phyloP scores from a whole-genome alignment of 1,140 invertebrate species.

The Penaeus indicus region DNA sequence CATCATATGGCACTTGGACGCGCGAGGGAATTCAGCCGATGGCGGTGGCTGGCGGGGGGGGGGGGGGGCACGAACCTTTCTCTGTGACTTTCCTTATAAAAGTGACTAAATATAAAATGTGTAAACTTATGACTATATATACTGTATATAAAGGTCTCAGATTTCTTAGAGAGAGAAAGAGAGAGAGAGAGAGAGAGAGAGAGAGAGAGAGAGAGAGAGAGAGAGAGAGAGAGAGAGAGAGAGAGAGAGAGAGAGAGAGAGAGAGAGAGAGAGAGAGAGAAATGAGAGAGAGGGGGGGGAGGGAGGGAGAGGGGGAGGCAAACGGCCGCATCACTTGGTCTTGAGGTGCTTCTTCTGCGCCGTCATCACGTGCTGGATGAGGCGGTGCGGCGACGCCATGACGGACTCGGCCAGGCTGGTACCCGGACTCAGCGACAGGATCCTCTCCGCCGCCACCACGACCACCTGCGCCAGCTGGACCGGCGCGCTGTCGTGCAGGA shows the following conservation, averaged over 20 bases:
- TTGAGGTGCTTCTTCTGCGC: conserved; percentile 58
- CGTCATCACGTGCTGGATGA: conserved; percentile 59
- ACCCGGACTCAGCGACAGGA: conserved; percentile 22
- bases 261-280: conserved; percentile 21
- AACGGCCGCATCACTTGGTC: conserved; percentile 29
- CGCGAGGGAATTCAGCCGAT: no score
- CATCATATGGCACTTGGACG: no score
- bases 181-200: neutral
- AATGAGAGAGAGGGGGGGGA: neutral
- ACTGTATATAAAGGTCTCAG: no score
- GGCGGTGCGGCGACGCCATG: conserved; percentile 45
- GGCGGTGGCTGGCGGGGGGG: no score
- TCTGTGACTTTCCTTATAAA: no score
- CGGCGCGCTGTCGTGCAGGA: conserved; percentile 55
- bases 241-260: neutral
- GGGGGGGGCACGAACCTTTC: no score
- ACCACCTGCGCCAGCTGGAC: conserved; percentile 54
- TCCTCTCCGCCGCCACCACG: conserved; percentile 45
- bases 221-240: conserved; percentile 18
- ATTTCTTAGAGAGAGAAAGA: no score
- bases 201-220: conserved; percentile 13
- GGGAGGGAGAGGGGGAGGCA: neutral
- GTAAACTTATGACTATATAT: no score
- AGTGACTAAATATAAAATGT: no score
- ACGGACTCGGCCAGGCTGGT: conserved; percentile 50